A percentile compares a stretch with the other conserved stretches of the same genome.
phyloP scores from a whole-genome alignment of 2,113 vertebrate species.

The Nycticorax nycticorax region DNA sequence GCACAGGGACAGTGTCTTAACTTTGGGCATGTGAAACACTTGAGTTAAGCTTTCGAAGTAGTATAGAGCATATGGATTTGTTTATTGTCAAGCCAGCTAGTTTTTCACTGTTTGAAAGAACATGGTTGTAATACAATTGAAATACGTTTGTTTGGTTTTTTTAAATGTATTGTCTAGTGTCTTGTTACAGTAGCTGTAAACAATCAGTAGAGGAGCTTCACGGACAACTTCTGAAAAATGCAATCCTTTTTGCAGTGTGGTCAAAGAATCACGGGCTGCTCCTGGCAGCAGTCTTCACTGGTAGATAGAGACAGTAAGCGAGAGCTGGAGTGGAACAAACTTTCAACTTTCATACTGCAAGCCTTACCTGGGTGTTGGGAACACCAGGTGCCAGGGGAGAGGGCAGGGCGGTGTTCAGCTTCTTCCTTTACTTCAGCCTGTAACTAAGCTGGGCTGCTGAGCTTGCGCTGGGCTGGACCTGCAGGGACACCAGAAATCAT shows the following conservation, averaged over 20 bases:
- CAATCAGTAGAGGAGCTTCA: not conserved
- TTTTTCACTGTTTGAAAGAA: slow-evolving; percentile 54
- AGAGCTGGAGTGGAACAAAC: not conserved
- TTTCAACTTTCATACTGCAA: not conserved
- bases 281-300: not conserved
- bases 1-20: not conserved
- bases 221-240: not conserved
- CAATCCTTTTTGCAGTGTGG: not conserved
- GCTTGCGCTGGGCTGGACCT: not conserved
- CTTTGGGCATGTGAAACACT: slow-evolving; percentile 31
- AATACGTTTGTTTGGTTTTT: slow-evolving; percentile 68
- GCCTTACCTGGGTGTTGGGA: not conserved
- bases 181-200: slow-evolving; percentile 35
- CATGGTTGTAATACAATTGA: slow-evolving; percentile 67
- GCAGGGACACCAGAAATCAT: not conserved
- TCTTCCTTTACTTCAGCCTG: not conserved
- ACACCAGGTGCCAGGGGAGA: not conserved
- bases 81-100: slow-evolving; percentile 42
- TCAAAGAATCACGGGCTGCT: not conserved
- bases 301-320: not conserved
- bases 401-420: not conserved
- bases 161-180: slow-evolving; percentile 50
- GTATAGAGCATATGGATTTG: not conserved
- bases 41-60: slow-evolving; percentile 42
- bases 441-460: not conserved